A percentile compares a stretch with the other conserved stretches of the same genome.
Evolutionary conservation across 2,113 vertebrate genomes (phyloP).

Genomic region (Vulpes lagopus): DNA sequence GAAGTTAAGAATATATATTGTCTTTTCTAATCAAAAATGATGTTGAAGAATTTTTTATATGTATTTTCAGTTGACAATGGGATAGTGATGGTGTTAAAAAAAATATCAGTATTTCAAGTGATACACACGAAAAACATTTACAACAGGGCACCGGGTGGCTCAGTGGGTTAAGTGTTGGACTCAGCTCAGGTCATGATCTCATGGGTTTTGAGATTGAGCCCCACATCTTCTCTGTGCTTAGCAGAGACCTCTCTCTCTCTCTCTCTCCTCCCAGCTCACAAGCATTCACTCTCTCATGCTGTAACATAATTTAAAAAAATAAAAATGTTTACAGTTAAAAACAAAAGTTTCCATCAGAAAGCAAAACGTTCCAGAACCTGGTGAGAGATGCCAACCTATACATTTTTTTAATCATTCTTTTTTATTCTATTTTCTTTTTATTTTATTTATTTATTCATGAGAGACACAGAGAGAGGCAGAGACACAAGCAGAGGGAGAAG

Average conservation of each 20-base stretch:
- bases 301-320: background rate
- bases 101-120: background rate
- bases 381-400: background rate
- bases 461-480: too few species aligned
- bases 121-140: background rate
- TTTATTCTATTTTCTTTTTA: background rate
- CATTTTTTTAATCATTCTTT: background rate
- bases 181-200: background rate
- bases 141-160: background rate
- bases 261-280: background rate
- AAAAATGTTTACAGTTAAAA: background rate
- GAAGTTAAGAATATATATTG: background rate
- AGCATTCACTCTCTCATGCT: background rate
- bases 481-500: too few species aligned
- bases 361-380: background rate
- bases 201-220: background rate
- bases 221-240: background rate
- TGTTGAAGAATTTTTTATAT: background rate
- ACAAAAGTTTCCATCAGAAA: background rate
- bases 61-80: background rate
- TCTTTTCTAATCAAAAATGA: background rate
- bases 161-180: background rate
- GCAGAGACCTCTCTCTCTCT: background rate
- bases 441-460: too few species aligned
- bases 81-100: background rate